Conservation (phyloP, 2,888 invertebrate genomes). For the Lepidochitona cinerea region DNA sequence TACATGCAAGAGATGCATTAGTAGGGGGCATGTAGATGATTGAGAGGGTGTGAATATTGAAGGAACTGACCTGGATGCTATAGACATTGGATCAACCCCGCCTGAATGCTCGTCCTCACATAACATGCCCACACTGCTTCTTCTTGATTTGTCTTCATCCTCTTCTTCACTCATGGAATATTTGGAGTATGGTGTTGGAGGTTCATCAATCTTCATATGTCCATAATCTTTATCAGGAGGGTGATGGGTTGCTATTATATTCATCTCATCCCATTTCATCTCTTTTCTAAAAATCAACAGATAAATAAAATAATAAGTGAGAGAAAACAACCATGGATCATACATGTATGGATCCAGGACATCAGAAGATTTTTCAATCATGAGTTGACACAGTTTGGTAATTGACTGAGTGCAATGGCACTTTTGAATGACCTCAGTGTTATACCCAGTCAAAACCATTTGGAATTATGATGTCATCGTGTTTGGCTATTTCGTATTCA, state of each 20-base stretch:
- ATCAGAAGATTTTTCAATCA: not conserved
- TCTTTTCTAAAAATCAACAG: slow-evolving; percentile 46
- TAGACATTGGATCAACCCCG: slow-evolving; percentile 12
- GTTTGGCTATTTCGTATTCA: too few relatives aligned
- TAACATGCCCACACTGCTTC: slow-evolving; percentile 41
- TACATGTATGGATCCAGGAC: not conserved
- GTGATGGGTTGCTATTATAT: slow-evolving; percentile 97
- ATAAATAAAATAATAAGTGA: not conserved
- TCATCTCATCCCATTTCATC: slow-evolving; percentile 88
- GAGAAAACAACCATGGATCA: not conserved
- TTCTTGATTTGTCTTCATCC: slow-evolving; percentile 34
- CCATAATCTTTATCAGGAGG: slow-evolving; percentile 99
- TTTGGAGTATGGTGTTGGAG: slow-evolving; percentile 92
- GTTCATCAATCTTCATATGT: slow-evolving; percentile 94
- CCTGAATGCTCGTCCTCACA: slow-evolving; percentile 23
- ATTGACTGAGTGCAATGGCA: too few relatives aligned
- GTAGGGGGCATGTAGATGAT: too few relatives aligned
- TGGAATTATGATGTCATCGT: too few relatives aligned
- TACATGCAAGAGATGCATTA: too few relatives aligned
- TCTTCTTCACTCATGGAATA: slow-evolving; percentile 73
- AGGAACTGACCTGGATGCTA: slow-evolving; percentile 20
- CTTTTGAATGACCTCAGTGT: too few relatives aligned
- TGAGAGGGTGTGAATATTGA: too few relatives aligned
- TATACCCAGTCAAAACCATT: too few relatives aligned
- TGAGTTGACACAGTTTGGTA: too few relatives aligned